Evolutionary conservation across 2,797 vertebrate species (phyloP), one percentile per base, ranked within the genome.

Genomic region (Poeciliopsis paucimaculata): DNA sequence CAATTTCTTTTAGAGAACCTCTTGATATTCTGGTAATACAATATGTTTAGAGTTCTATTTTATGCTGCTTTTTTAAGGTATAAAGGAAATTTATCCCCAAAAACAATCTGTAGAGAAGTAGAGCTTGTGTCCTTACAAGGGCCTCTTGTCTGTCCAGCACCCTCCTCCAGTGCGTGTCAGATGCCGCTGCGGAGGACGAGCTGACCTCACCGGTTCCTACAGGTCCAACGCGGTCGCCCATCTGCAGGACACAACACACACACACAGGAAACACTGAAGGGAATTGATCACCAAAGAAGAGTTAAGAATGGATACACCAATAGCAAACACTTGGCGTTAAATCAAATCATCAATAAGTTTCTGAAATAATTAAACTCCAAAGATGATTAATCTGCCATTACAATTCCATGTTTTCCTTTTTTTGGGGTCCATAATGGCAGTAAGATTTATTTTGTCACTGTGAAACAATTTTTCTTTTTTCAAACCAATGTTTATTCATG

Each of bases 191-290:
- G 39, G 85, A 86, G 74, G 86, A 53, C 8, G 7, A 90, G 43
- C 85, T 94, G 77, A 88, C 87, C 86, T 95, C 95, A 73, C 94
- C 95, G 51, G 95, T 96, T 77, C 96, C 96, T 31, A 96, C 95
- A 43, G 96, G 95, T 77, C 95, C 95, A 39, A 96, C 94, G 49
- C 96, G 95, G 80, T 96, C 93, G 3, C 95, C 95, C 91, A 96
- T 96, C 95, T 96, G 87, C 49, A 89, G 79, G 85, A 75, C 11
- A 0, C 4, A 75, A 15, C 15, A 16, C 5, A 23, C 43, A 15
- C 5, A 23, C 43, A 31, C 36, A 31, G 18, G 13, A 11, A n/a
- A 57, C 28, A 9, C 9, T 36, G 60, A 64, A 64, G 16, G 34
- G 60, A 15, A 36, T 20, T 64, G 31, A 64, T 64, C 28, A 64